Evolutionary conservation across 2,113 vertebrate species (phyloP), one percentile per base, ranked within the genome.

Genomic region (Orthonyx spaldingii): DNA sequence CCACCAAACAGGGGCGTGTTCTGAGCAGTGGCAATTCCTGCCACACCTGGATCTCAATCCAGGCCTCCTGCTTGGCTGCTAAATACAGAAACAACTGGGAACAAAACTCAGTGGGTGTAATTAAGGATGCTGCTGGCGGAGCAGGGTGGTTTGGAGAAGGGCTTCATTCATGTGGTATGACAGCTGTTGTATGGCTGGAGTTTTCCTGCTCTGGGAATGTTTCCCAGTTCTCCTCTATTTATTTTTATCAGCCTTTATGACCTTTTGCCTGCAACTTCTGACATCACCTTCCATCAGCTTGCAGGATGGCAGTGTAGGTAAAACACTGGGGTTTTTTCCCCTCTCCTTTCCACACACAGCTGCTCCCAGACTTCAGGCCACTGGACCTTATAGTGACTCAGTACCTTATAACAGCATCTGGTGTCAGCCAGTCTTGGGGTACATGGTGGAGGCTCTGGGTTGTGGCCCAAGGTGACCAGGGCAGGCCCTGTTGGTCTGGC

Each of bases 1-100:
- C 61, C 0, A 1, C 41, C 0, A 1, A 30, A 53, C 0, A 0
- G 50, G 65, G 30, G 30, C 0, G 0, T 60, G 13, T 68, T 86
- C 59, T 37, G 66, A 89, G 68, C 69, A 33, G 15, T 55, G 55
- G 23, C 28, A 23, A 4, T 49, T 69, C 16, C 39, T 82, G 83
- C 30, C 35, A 32, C 69, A n/a, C 49, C 16, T 69, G 35, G 41
- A 23, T 70, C 66, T 46, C 22, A 13, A 42, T 69, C 57, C 52
- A 56, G 23, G 21, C 41, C 44, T 70, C 57, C 49, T 15, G 3
- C 32, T 72, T 80, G 39, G 17, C 47, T 68, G 37, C 56, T 56
- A 27, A 13, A 18, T 18, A 4, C 23, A 39, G 57, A 49, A 72
- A 64, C 3, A 23, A 23, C 7, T 66, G 30, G 75, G 66, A 86